Evolutionary conservation across 2,797 vertebrate species (phyloP), one percentile per base, ranked within the genome.

Genomic region (Oreonectes daqikongensis): DNA sequence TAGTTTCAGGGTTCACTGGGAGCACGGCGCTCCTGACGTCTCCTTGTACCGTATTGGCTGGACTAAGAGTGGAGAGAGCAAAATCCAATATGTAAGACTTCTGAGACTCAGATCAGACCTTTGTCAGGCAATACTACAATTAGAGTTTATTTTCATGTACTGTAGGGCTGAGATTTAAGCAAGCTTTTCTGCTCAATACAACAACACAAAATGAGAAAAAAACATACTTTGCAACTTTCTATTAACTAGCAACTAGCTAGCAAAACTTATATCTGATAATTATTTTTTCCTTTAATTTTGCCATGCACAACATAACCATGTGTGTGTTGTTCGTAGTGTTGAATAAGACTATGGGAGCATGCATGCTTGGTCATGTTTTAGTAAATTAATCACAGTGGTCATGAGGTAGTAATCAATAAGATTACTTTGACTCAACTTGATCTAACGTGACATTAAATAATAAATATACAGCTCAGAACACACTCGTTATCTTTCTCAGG

Each of bases 1-100:
- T 69, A 97, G 95, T 87, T 99, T 99, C 86, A 91, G 93, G 85
- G 95, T 93, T 14, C 93, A 90, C 32, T 99, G 98, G 98, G 95
- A 98, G 6, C 96, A 99, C 0, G 96, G 96, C 48, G 98, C 96
- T 60, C 90, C 95, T 20, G 97, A 99, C 65, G 96, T 99, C 3
- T 94, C 96, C 75, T 89, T 99, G 0, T 99, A 99, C 53, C 95
- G 97, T 84, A 92, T 99, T 64, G 93, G 90, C 44, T 99, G 96
- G 97, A 85, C 83, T 0, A 96, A 94, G 81, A 89, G 86, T 59
- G 95, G 95, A 84, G 93, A 91, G 0, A 1, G 1, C 0, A 90
- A 92, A 82, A 82, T 67, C 55, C 74, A 87, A 90, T 86, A 89
- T 15, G 93, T 94, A 93, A 88, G 90, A 32, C 2, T 40, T 26